Base-by-base conservation (phyloP, 2,113 vertebrate species). In the Pelmatolapia mariae region DNA sequence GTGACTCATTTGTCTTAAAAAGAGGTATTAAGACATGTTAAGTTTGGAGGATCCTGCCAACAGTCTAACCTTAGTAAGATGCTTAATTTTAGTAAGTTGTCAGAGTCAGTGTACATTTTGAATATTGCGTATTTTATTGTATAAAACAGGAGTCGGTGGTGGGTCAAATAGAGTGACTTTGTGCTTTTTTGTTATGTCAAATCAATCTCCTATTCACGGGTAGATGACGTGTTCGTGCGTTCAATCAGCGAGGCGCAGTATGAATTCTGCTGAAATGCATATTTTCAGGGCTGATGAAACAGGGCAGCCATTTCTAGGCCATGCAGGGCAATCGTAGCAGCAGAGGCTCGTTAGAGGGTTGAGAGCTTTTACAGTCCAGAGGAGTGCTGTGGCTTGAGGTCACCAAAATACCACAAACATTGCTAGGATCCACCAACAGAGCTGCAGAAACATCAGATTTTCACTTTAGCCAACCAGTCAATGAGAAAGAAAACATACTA, bases 331-430 rank as follows among this genome's bases (percentile, higher is more conserved):
- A 52, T 83, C 4, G 4, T 59, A 73, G 54, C 61, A 38, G 71
- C 85, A 63, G 57, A 81, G 71, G 79, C 82, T 92, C 5, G 4
- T 91, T 89, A 90, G 68, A 63, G 82, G 13, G 16, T 29, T 29
- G 61, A 59, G 45, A 68, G 81, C 76, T 63, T 68, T 53, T 33
- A 16, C 50, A 38, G 57, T 31, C 15, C 66, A 63, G 66, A 63
- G 24, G 71, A 38, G 16, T 22, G 4, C 73, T 63, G 10, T 19
- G 19, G 84, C 13, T 53, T 3, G 4, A 80, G 68, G 59, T 80
- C 84, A 31, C 71, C 31, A 43, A 43, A 56, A 54, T 81, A 36
- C 76, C 19, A 50, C 45, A 57, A 82, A 50, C 15, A 38, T 43
- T 73, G 36, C 47, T 3, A 7, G 50, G 61, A 84, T 82, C 76